Evolutionary conservation across 2,888 invertebrate species (phyloP), one percentile per base, ranked within the genome.

Genomic region (Limulus polyphemus): DNA sequence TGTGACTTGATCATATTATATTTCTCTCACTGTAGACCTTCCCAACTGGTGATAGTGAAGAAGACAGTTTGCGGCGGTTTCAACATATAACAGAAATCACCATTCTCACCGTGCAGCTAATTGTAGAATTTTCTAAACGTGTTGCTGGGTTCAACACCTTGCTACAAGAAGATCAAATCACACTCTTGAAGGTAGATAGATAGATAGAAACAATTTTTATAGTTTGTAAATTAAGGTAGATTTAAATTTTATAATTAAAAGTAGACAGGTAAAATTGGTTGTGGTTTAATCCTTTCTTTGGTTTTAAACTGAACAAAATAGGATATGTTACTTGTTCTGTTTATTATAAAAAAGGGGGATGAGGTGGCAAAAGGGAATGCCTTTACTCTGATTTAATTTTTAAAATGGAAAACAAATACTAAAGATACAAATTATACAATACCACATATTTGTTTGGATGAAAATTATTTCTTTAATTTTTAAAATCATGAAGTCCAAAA

Each of bases 51-150:
- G 68, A 70, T 65, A 70, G 67, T 56, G 87, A 86, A 75, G 90
- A 90, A 72, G 87, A 86, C 69, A 84, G 86, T 71, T 90, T 92
- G 77, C 82, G 87, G 75, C 86, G 88, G 73, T 93, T 94, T 82
- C 85, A 90, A 74, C 92, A 94, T 79, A 92, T 98, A 77, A 95
- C 95, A 59, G 94, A 97, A 81, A 93, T 97, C 81, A 97, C 97
- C 69, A 94, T 97, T 75, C 83, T 97, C 70, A 95, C 95, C 67
- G 97, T 97, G 68, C 94, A 95, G 79, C 83, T 97, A 69, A 95
- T 95, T 72, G 97, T 98, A 61, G 95, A 98, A 79, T 98, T 97
- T 80, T 93, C 95, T 64, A 97, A 97, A 79, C 84, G 90, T 76
- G 83, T 98, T 77, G 97, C 97, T 63, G 97, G 95, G 70, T 98